phyloP scores from a whole-genome alignment of 2,797 vertebrate species.

The Acestrorhynchus altus region DNA sequence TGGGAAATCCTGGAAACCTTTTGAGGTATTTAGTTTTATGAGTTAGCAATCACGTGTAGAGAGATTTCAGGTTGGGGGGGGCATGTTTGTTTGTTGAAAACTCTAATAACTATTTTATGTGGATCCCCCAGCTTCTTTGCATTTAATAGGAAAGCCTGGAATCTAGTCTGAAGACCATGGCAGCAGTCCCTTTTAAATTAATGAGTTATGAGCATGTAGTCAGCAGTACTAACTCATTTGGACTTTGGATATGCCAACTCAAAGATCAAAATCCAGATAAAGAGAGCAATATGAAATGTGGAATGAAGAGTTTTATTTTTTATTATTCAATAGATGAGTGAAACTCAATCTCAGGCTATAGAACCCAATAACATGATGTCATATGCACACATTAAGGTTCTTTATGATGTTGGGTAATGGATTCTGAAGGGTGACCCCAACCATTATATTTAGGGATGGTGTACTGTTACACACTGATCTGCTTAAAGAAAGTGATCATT shows the following conservation, averaged over 20 bases:
- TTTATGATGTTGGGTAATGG: slow-evolving; percentile 15
- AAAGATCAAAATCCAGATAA: neutral
- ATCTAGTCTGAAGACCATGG: neutral
- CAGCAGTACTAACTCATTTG: neutral
- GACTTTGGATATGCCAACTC: slow-evolving; percentile 6
- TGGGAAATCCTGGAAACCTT: slow-evolving; percentile 49
- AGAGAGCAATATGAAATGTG: neutral
- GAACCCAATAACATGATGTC: slow-evolving; percentile 4
- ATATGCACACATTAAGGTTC: slow-evolving; percentile 16
- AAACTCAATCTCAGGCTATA: slow-evolving; percentile 2
- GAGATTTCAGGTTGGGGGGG: neutral
- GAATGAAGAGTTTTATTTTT: neutral
- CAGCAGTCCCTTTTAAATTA: slow-evolving; percentile 10
- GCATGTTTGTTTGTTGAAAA: slow-evolving; percentile 27
- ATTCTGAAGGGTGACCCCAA: slow-evolving; percentile 13
- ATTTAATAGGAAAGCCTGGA: slow-evolving; percentile 8
- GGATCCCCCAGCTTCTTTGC: slow-evolving; percentile 4
- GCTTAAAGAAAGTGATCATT: slow-evolving; percentile 11
- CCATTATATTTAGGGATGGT: slow-evolving; percentile 19
- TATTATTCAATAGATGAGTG: slow-evolving; percentile 1
- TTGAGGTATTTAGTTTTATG: slow-evolving; percentile 34
- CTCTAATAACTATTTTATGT: neutral
- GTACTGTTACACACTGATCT: slow-evolving; percentile 15
- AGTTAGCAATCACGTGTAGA: slow-evolving; percentile 1
- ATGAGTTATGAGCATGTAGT: slow-evolving; percentile 4